phyloP scores from a whole-genome alignment of 1,140 invertebrate genomes.

The Zaprionus inermis region DNA sequence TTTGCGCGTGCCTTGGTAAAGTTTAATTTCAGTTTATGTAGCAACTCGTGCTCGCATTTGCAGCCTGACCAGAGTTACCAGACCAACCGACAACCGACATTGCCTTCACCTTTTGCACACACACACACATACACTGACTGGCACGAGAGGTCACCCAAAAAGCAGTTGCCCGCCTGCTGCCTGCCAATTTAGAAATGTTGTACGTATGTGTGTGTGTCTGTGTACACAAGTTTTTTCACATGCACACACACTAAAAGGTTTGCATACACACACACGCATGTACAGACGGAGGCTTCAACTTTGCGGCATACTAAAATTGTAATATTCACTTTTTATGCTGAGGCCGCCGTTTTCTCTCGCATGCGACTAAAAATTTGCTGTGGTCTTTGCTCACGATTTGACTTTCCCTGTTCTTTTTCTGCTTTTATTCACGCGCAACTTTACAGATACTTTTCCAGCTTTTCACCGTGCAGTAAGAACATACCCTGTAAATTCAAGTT shows the following conservation, averaged over 20 bases:
- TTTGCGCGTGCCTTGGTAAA: conserved; percentile 50
- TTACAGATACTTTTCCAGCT: conserved; percentile 50
- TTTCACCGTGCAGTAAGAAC: not conserved
- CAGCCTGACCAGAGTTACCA: conserved; percentile 53
- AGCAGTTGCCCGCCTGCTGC: conserved; percentile 47
- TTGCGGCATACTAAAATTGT: conserved; percentile 65
- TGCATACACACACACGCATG: conserved; percentile 14
- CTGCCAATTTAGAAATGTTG: conserved; percentile 76
- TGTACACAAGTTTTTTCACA: conserved; percentile 61
- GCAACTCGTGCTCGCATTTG: conserved; percentile 54
- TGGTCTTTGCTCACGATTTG: conserved; percentile 44
- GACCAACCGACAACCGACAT: conserved; percentile 42
- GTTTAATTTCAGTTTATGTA: conserved; percentile 78
- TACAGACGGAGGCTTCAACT: conserved; percentile 46
- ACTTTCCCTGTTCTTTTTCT: conserved; percentile 16
- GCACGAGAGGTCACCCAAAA: conserved; percentile 68
- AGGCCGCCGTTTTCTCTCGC: conserved; percentile 57
- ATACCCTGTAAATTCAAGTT: not conserved
- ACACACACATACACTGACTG: conserved; percentile 39
- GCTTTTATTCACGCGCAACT: conserved; percentile 29
- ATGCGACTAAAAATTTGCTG: conserved; percentile 61
- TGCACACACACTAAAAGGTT: conserved; percentile 18
- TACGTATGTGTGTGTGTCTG: conserved; percentile 34
- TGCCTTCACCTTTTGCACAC: conserved; percentile 73
- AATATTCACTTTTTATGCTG: conserved; percentile 81